Percentiles rank a stretch among this genome's conserved stretches.
Evolutionary conservation across 2,888 invertebrate genomes (phyloP).

Genomic region (Chymomyza procnemis): DNA sequence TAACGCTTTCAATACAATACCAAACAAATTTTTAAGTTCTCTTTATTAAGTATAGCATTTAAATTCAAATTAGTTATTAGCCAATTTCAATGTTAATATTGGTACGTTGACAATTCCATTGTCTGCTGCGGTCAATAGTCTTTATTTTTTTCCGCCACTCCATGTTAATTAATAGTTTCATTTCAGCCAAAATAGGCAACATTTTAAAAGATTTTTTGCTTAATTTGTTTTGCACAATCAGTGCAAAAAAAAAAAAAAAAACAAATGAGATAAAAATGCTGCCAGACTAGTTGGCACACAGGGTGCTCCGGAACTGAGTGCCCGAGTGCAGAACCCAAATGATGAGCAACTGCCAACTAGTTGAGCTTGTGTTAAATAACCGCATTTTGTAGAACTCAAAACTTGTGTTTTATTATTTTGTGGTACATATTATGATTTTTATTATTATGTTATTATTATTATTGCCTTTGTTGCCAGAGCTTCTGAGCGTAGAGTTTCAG

Average conservation of each 20-base stretch:
- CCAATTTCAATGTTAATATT: neutral
- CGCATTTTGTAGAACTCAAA: neutral
- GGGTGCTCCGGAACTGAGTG: neutral
- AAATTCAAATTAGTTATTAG: neutral
- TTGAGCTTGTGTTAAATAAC: neutral
- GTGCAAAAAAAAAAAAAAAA: no score
- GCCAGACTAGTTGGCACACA: neutral
- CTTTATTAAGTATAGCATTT: neutral
- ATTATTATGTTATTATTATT: neutral
- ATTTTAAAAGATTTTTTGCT: neutral
- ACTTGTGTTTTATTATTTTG: neutral
- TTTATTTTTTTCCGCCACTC: neutral
- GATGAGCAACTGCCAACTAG: neutral
- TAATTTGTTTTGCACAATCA: neutral
- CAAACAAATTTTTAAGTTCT: neutral
- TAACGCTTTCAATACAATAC: neutral
- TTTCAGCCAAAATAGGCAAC: neutral
- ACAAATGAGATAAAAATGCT: neutral
- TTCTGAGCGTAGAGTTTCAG: neutral
- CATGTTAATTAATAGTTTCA: neutral
- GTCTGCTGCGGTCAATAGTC: neutral
- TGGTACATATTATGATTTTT: neutral
- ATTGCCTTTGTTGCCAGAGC: neutral
- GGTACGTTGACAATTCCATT: neutral
- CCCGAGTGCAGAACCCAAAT: neutral